Conservation (phyloP, 1,140 invertebrate genomes). For the Drosophila tropicalis region DNA sequence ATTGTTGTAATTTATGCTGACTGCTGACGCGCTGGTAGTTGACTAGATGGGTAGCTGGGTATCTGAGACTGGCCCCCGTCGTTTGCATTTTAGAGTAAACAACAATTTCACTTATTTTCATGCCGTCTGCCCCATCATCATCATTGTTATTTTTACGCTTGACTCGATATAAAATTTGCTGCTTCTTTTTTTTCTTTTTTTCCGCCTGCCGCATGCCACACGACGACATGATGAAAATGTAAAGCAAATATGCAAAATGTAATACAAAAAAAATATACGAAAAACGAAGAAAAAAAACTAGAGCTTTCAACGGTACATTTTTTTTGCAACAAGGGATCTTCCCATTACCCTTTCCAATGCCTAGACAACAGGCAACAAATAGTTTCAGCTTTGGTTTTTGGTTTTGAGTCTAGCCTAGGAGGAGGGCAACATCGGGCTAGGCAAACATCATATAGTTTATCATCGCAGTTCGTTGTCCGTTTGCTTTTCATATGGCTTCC, state of each 20-base stretch:
- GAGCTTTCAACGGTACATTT: constrained; percentile 64
- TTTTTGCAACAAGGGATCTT: constrained; percentile 10
- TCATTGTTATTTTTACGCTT: constrained; percentile 81
- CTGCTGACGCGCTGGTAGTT: not conserved
- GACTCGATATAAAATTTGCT: constrained; percentile 78
- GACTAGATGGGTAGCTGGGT: not conserved
- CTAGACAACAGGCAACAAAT: constrained; percentile 50
- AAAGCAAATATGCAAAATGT: constrained; percentile 74
- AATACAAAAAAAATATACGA: not conserved
- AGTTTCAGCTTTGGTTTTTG: constrained; percentile 51
- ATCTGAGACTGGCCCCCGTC: constrained; percentile 40
- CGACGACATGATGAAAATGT: constrained; percentile 67
- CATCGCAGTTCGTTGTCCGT: constrained; percentile 63
- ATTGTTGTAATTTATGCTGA: constrained; percentile 75
- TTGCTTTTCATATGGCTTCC: constrained; percentile 77
- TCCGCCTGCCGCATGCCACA: constrained; percentile 64
- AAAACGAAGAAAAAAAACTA: not conserved
- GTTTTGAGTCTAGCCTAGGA: constrained; percentile 39
- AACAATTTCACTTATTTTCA: constrained; percentile 82
- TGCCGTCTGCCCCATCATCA: constrained; percentile 63
- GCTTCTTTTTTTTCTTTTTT: constrained; percentile 30
- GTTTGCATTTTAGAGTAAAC: constrained; percentile 64
- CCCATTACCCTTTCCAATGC: constrained; percentile 17
- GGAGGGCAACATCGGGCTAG: constrained; percentile 17
- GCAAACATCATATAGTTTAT: constrained; percentile 73